Evolutionary conservation across 1,140 invertebrate species (phyloP), one percentile per base, ranked within the genome.

Genomic region (Propsilocerus akamusi): DNA sequence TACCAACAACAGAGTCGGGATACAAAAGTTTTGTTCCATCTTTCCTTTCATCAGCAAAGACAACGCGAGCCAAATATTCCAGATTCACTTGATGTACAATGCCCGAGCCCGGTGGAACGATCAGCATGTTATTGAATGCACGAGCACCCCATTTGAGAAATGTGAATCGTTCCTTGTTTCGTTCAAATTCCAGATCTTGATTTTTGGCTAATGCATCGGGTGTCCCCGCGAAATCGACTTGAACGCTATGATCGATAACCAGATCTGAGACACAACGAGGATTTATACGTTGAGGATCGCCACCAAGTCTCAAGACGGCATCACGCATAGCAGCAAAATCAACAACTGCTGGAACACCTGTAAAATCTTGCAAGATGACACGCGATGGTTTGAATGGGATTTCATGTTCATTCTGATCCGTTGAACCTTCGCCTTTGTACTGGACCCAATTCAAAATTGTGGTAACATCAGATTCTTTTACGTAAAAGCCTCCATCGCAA

Each of bases 291-390:
- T 92, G 72, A 3, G 93, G 87, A 72, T 97, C 73, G 2, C 89
- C 90, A 1, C 83, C 84, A 8, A 98, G 69, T 26, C 73, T 69
- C 59, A 85, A 78, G 0, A 98, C 90, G 20, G 92, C 91, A 73
- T 98, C 93, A 58, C 95, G 72, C 94, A 99, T 98, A 5, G 92
- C 91, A 26, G 96, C 96, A 74, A 99, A 95, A 68, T 99, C 96
- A 10, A 98, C 94, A 8, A 99, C 90, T 7, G 92, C 93, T 14
- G 96, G 94, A 0, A 99, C 92, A n/a, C 94, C 94, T 46, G 91
- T 97, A 51, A 86, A 86, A 69, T 92, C 88, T 83, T 98, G 95
- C 17, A 99, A 71, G 52, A 99, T 86, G 49, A 98, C 95, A 60
- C 95, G 72, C 0, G 92, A 85, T 2, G 95, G 94, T 68, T 89